phyloP scores from a whole-genome alignment of 2,113 vertebrate species.

The Arenaria interpres region DNA sequence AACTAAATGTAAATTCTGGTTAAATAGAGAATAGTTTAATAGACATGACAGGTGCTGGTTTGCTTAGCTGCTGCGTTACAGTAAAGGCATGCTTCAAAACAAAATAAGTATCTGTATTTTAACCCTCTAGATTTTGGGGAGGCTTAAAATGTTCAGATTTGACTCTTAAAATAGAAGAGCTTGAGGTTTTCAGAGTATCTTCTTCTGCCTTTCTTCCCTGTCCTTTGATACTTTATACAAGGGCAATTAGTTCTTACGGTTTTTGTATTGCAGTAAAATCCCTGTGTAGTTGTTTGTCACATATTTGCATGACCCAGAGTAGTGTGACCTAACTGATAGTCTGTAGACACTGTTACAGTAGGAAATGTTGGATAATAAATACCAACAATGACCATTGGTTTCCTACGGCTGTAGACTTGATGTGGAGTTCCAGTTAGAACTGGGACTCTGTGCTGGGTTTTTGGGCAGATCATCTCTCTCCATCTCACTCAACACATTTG shows the following conservation, averaged over 20 bases:
- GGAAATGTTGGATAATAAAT: not conserved
- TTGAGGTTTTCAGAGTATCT: not conserved
- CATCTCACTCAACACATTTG: not conserved
- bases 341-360: not conserved
- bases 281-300: not conserved
- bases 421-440: not conserved
- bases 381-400: not conserved
- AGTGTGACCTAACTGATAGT: not conserved
- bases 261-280: not conserved
- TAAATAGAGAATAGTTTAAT: slow-evolving; percentile 16
- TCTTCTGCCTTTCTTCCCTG: not conserved
- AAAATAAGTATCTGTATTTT: not conserved
- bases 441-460: not conserved
- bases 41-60: not conserved
- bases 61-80: not conserved
- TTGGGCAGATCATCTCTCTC: not conserved
- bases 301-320: not conserved
- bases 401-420: not conserved
- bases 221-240: not conserved
- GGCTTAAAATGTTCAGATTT: not conserved
- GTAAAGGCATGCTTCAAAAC: not conserved
- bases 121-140: not conserved
- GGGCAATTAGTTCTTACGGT: not conserved
- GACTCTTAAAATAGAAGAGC: not conserved
- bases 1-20: slow-evolving; percentile 45